Evolutionary conservation across 2,888 invertebrate genomes (phyloP).

Genomic region (Diploptera punctata): DNA sequence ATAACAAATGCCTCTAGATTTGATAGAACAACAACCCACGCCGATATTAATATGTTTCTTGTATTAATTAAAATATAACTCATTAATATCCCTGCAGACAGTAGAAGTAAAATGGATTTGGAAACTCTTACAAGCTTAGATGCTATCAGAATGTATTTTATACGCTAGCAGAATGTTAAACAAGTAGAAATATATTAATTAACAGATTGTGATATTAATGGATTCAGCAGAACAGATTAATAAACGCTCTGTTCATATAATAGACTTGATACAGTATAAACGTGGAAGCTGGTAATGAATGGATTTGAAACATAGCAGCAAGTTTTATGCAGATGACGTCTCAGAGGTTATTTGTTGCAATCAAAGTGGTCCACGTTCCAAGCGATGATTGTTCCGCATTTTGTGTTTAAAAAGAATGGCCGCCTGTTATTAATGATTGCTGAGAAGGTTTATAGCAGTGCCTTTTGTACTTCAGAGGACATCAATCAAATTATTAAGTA

Average conservation of each 20-base stretch:
- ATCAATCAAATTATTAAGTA: constrained; percentile 9
- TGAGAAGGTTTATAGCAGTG: neutral
- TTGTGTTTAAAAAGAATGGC: neutral
- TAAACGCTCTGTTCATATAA: neutral
- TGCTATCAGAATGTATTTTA: neutral
- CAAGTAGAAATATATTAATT: neutral
- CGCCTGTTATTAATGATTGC: constrained; percentile 9
- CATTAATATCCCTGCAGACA: too few relatives aligned
- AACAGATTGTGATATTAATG: neutral
- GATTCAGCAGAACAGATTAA: neutral
- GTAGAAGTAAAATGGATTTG: too few relatives aligned
- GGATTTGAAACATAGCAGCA: neutral
- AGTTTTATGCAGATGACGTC: neutral
- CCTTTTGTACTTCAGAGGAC: neutral
- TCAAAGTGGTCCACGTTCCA: neutral
- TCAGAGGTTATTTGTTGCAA: neutral
- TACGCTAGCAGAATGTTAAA: neutral
- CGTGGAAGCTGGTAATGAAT: neutral
- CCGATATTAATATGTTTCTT: too few relatives aligned
- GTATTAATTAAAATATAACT: too few relatives aligned
- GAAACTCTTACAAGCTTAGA: too few relatives aligned
- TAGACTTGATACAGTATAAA: neutral
- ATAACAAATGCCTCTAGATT: too few relatives aligned
- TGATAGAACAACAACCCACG: too few relatives aligned
- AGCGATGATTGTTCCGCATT: neutral